Conservation (phyloP, 1,140 invertebrate genomes). For the Tetragnatha versicolor region DNA sequence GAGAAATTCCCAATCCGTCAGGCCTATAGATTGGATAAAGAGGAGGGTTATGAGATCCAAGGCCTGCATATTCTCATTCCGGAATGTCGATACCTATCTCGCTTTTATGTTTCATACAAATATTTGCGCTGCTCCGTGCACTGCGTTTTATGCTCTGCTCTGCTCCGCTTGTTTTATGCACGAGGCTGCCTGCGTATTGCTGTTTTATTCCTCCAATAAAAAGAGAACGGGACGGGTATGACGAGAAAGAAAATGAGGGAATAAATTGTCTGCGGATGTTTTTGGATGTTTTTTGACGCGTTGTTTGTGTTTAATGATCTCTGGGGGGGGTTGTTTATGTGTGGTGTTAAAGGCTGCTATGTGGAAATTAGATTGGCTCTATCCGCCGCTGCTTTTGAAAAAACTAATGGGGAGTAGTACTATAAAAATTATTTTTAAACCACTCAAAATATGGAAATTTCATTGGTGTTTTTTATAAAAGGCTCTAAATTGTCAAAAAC, state of each 20-base stretch:
- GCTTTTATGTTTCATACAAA: conserved; percentile 3
- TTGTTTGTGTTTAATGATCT: not conserved
- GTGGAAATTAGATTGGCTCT: too few relatives aligned
- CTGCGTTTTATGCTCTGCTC: not conserved
- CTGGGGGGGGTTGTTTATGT: not conserved
- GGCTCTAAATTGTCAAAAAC: too few relatives aligned
- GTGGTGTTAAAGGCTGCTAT: too few relatives aligned
- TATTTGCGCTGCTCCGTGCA: not conserved
- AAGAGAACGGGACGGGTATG: not conserved
- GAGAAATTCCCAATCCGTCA: not conserved
- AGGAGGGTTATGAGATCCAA: too few relatives aligned
- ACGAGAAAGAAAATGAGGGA: not conserved
- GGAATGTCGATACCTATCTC: not conserved
- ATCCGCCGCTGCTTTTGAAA: too few relatives aligned
- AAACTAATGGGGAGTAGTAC: too few relatives aligned
- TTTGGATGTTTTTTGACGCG: not conserved
- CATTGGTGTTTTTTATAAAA: too few relatives aligned
- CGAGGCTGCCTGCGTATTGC: too few relatives aligned
- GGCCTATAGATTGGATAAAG: not conserved
- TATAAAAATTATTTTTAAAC: too few relatives aligned
- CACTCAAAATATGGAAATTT: too few relatives aligned
- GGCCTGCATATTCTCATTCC: not conserved
- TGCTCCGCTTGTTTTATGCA: not conserved
- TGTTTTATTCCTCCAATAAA: not conserved
- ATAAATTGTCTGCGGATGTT: not conserved